These are phyloP conservation scores for Rhagium mordax DNA, from an alignment of 2,888 invertebrate genomes.

Conservation along the genomic window DNA sequence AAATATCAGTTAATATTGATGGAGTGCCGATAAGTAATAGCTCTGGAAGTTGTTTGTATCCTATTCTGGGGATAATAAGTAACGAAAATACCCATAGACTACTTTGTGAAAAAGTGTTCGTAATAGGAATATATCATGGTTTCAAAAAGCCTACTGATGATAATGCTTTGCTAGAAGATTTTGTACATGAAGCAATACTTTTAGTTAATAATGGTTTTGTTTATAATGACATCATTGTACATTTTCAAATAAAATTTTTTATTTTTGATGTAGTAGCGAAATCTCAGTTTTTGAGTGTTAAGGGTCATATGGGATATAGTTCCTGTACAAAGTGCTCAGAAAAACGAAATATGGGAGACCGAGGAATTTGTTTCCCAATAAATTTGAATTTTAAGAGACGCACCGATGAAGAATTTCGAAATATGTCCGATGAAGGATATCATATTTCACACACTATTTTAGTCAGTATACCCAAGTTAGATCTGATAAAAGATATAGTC, in stretches of 20 bases:
- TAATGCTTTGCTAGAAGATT: not conserved
- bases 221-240: not conserved
- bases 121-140: not conserved
- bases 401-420: not conserved
- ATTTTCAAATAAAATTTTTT: not conserved
- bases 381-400: not conserved
- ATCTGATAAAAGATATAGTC: too few relatives aligned
- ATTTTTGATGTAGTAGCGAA: not conserved
- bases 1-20: not conserved
- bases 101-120: not conserved
- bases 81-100: not conserved
- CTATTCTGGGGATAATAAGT: not conserved
- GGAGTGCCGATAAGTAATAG: not conserved
- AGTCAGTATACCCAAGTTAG: too few relatives aligned
- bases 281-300: not conserved
- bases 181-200: not conserved
- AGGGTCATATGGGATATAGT: not conserved
- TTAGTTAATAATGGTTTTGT: not conserved
- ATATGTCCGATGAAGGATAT: too few relatives aligned
- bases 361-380: not conserved
- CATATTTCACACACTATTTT: too few relatives aligned
- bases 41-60: not conserved
- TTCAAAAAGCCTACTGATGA: not conserved
- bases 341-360: not conserved
- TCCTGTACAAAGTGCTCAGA: not conserved